Evolutionary conservation across 2,113 vertebrate genomes (phyloP), one percentile per base, ranked within the genome.

Genomic region (Bujurquina vittata): DNA sequence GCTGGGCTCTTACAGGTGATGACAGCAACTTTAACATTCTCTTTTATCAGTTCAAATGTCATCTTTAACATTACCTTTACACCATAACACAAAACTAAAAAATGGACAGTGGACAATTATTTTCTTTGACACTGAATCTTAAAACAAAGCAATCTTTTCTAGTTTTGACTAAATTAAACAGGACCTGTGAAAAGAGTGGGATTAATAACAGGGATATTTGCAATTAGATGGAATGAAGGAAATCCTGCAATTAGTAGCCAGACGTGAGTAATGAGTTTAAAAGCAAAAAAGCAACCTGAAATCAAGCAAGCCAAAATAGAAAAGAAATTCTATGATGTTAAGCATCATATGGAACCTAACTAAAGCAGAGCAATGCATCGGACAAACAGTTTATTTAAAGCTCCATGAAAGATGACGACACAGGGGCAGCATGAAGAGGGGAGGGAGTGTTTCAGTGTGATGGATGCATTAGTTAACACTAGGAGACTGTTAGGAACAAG

Each of bases 61-160:
- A 33, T 22, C 23, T 49, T 61, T 80, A 63, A 67, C 75, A 46
- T 83, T 69, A 82, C 7, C 23, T 33, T 61, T 37, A 76, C 26
- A 77, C 12, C 20, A 75, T 2, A 77, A 52, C 15, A 83, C 22
- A 43, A 57, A 18, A 54, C 4, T 5, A 2, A 1, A n/a, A 65
- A 31, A 69, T 4, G 1, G 10, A 15, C 2, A 55, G 60, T 18
- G 40, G 18, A 49, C 23, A n/a, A 4, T 22, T 8, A 26, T 15
- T 33, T 54, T 63, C 29, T 79, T 18, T 33, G 8, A 46, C 22
- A 67, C 17, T 22, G 14, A 17, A 22, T 59, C 22, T 62, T 18
- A 20, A 69, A 76, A 63, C 10, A 59, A 69, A 67, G 3, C 14
- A 67, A 69, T 46, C 12, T 3, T 69, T 1, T 22, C 3, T 46